Conservation (phyloP, 2,797 vertebrate species). For the Chelidonichthys spinosus region DNA sequence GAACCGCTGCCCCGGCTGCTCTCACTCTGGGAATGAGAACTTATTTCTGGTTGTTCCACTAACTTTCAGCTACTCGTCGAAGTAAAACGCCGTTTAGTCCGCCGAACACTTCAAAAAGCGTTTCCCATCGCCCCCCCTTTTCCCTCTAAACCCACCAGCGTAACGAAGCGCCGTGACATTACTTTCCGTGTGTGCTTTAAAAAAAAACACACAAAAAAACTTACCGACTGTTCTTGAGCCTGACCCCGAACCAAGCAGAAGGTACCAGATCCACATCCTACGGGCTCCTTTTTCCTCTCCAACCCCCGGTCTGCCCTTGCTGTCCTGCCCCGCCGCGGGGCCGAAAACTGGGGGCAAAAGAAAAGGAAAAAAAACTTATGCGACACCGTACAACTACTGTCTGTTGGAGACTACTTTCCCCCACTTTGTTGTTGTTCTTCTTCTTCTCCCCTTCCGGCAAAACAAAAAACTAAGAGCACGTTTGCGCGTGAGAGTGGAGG, state of each 20-base stretch:
- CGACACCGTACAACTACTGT: conserved; percentile 28
- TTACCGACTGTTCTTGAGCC: conserved; percentile 84
- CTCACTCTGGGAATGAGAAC: conserved; percentile 17
- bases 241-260: conserved; percentile 86
- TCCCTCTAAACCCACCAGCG: conserved; percentile 13
- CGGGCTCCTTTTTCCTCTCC: conserved; percentile 37
- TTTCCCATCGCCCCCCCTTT: background rate
- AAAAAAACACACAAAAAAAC: conserved; percentile 43
- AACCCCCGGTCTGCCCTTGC: conserved; percentile 57
- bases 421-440: background rate
- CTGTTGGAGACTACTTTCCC: conserved; percentile 1
- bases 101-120: background rate
- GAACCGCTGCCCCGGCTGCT: conserved; percentile 11
- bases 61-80: conserved; percentile 11
- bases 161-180: conserved; percentile 44
- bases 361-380: conserved; percentile 52
- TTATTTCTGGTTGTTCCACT: background rate
- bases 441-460: conserved; percentile 26
- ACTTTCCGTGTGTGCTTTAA: conserved; percentile 37
- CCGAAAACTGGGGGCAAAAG: conserved; percentile 64
- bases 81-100: background rate
- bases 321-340: conserved; percentile 77
- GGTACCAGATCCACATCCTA: conserved; percentile 89
- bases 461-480: conserved; percentile 30
- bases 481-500: conserved; percentile 14